Base-by-base conservation (phyloP, 53 echinoderm and acorn worm species). In the Antedon mediterranea region DNA sequence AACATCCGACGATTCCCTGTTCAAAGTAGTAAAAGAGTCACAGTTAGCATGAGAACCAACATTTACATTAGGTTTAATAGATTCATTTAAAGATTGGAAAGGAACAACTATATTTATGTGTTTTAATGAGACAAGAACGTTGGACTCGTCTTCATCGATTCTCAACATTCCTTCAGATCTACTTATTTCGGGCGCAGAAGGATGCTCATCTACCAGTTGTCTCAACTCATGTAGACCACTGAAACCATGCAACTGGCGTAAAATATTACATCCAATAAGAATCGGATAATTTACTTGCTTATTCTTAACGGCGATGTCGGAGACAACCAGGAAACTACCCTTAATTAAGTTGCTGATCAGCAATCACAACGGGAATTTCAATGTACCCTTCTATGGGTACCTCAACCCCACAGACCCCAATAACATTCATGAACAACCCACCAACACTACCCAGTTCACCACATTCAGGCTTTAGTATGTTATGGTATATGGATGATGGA, bases 401-500 rank as follows among this genome's bases (percentile, higher is more conserved):
- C 23, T 57, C 57, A 57, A 57, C 57, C 23, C 57, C 20, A 57
- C 57, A 57, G 23, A 57, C 57, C 20, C 57, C 57, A 11, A 23
- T 57, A 2, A 57, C 23, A 23, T 57, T 57, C 23, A 23, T 57
- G 23, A 57, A 57, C 20, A 57, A 57, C 57, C 23, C 23, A 2
- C 57, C 23, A 2, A 57, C 57, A 57, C 20, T 57, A 15, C 23
- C 23, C 23, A 57, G 23, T 18, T 57, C 57, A 57, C 57, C 57
- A 18, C 11, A 23, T 23, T 57, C 57, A 11, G 57, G 23, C 23
- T 57, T 57, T 26, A 57, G 23, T 15, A 57, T 23, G 9, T 57
- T 57, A 57, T 81, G 72, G 27, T 76, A 85, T 3, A 81, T 74
- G 32, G 80, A 77, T 0, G 81, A 33, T 3, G 85, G 85, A 31